These are phyloP conservation scores for Apaloderma vittatum DNA, from an alignment of 2,113 vertebrate genomes.

Conservation along the genomic window DNA sequence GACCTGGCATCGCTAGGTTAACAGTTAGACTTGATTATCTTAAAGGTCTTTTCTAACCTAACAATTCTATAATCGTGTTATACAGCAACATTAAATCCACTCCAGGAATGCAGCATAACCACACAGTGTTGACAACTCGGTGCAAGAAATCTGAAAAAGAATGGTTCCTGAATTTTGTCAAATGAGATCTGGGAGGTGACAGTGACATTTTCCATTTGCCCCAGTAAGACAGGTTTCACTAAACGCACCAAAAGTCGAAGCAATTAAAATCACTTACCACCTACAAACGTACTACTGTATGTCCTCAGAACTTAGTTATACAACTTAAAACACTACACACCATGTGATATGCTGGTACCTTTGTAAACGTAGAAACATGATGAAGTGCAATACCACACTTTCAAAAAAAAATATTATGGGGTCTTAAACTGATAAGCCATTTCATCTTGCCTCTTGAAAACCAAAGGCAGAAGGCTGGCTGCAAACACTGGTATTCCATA, in stretches of 20 bases:
- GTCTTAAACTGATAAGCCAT: neutral
- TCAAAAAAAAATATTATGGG: neutral
- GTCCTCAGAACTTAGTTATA: neutral
- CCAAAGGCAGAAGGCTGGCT: neutral
- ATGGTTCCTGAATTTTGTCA: neutral
- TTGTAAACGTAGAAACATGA: neutral
- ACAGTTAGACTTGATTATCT: neutral
- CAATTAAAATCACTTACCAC: neutral
- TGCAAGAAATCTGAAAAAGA: neutral
- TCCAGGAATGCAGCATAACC: neutral
- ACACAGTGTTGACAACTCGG: rapidly evolving
- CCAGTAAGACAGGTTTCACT: neutral
- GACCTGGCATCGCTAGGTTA: no score
- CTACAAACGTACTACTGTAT: neutral
- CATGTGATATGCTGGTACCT: rapidly evolving
- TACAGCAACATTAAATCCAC: neutral
- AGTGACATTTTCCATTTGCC: neutral
- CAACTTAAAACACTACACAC: neutral
- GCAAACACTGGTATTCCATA: neutral
- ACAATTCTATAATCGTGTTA: neutral
- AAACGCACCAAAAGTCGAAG: neutral
- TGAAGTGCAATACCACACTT: neutral
- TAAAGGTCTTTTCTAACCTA: neutral
- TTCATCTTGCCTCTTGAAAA: neutral
- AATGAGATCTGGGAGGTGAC: neutral